A percentile compares a stretch with the other conserved stretches of the same genome.
These are phyloP conservation scores for Caenorhabditis sulstoni DNA, from an alignment of 2,888 invertebrate species.

Conservation along the genomic window DNA sequence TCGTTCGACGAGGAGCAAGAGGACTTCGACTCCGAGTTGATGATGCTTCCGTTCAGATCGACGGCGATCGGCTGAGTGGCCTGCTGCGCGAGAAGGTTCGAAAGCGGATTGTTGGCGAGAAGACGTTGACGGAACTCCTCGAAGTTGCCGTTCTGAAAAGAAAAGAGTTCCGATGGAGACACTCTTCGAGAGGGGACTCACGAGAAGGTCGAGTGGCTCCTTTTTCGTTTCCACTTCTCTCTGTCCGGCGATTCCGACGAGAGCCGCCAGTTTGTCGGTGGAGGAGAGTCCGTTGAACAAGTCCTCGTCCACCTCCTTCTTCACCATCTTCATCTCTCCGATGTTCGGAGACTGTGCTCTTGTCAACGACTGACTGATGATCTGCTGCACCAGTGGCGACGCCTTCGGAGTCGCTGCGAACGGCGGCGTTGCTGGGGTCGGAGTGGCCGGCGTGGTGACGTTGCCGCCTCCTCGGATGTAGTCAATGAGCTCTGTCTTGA, in stretches of 20 bases:
- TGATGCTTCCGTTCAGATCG: slow-evolving; percentile 62
- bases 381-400: slow-evolving; percentile 70
- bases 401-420: slow-evolving; percentile 55
- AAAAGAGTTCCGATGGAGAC: neutral
- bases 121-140: slow-evolving; percentile 66
- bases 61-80: slow-evolving; percentile 53
- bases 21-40: slow-evolving; percentile 62
- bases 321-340: slow-evolving; percentile 31
- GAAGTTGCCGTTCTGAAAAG: slow-evolving; percentile 46
- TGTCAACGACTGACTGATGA: slow-evolving; percentile 66
- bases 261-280: slow-evolving; percentile 70
- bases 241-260: slow-evolving; percentile 63
- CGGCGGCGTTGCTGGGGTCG: slow-evolving; percentile 17
- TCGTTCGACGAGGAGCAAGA: slow-evolving; percentile 61
- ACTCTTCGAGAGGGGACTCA: neutral
- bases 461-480: slow-evolving; percentile 74
- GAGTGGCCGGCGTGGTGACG: slow-evolving; percentile 64
- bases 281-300: slow-evolving; percentile 63
- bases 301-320: slow-evolving; percentile 67
- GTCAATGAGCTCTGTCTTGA: slow-evolving; percentile 73
- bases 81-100: slow-evolving; percentile 42
- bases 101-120: slow-evolving; percentile 44
- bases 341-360: slow-evolving; percentile 36
- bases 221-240: slow-evolving; percentile 23
- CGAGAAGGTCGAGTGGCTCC: slow-evolving; percentile 32